Percentiles rank a stretch among this genome's conserved stretches.
Evolutionary conservation across 1,140 invertebrate genomes (phyloP).

Genomic region (Hetaerina americana): DNA sequence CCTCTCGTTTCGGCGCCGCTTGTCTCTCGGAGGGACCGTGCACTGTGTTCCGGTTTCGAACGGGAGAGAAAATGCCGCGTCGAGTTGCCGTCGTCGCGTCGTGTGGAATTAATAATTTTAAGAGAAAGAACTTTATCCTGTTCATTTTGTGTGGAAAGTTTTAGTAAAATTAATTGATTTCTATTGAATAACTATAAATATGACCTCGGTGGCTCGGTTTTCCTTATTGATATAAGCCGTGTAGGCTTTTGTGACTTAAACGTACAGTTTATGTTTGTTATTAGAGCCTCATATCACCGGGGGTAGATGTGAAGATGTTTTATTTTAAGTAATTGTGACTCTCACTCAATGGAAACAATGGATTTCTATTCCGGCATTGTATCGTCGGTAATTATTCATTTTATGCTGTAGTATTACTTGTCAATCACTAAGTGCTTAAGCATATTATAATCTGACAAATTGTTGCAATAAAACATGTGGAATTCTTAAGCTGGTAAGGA

Average conservation of each 20-base stretch:
- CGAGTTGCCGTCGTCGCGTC: neutral
- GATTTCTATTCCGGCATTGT: neutral
- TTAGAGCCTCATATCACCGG: neutral
- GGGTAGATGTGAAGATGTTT: neutral
- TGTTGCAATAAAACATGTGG: neutral
- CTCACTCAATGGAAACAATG: neutral
- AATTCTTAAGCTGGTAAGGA: neutral
- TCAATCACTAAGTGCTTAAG: neutral
- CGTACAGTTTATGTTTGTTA: neutral
- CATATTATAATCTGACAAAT: neutral
- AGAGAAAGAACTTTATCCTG: neutral
- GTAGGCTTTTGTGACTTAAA: neutral
- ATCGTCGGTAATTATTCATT: neutral
- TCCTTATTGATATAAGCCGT: neutral
- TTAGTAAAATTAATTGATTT: conserved; percentile 1
- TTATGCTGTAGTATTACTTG: neutral
- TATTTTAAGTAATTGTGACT: neutral
- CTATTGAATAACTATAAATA: neutral
- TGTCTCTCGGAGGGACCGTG: neutral
- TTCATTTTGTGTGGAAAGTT: neutral
- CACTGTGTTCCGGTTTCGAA: neutral
- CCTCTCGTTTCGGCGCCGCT: neutral
- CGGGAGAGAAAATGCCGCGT: neutral
- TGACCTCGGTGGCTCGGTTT: neutral
- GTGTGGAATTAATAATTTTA: neutral